phyloP scores from a whole-genome alignment of 2,797 vertebrate species.

The Cossypha niveicapilla region DNA sequence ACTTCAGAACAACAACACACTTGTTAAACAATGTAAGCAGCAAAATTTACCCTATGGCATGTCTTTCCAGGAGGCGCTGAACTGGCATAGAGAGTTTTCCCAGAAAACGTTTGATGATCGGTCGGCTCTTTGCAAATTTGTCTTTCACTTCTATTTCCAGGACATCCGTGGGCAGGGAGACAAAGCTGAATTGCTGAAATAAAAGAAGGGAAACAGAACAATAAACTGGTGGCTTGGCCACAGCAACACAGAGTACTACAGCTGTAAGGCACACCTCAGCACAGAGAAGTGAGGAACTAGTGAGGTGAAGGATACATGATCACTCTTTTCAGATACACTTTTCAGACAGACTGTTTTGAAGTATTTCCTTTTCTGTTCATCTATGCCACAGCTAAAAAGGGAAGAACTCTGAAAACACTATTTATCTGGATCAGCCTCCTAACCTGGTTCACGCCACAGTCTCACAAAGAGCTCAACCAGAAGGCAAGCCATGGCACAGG shows the following conservation, averaged over 20 bases:
- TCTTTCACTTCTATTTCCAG: conserved; percentile 98
- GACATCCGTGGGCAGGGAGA: conserved; percentile 96
- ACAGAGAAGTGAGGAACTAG: neutral
- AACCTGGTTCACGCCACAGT: neutral
- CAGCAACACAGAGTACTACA: neutral
- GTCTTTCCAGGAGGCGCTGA: conserved; percentile 94
- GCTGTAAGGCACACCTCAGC: neutral
- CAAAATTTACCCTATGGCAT: conserved; percentile 91
- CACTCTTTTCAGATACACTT: neutral
- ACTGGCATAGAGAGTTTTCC: conserved; percentile 94
- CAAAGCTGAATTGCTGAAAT: conserved; percentile 89
- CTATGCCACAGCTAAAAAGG: neutral
- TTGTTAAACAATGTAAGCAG: neutral
- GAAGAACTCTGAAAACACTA: neutral
- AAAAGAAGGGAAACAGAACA: conserved; percentile 34
- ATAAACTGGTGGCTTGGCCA: neutral
- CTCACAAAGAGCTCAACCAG: neutral
- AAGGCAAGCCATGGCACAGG: neutral
- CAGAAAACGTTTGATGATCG: conserved; percentile 96
- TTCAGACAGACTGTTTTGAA: neutral
- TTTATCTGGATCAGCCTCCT: neutral
- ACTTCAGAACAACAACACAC: neutral
- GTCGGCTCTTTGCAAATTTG: conserved; percentile 96
- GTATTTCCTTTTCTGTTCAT: neutral
- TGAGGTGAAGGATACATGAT: neutral